Evolutionary conservation across 2,113 vertebrate genomes (phyloP), one percentile per base, ranked within the genome.

Genomic region (Pandion haliaetus): DNA sequence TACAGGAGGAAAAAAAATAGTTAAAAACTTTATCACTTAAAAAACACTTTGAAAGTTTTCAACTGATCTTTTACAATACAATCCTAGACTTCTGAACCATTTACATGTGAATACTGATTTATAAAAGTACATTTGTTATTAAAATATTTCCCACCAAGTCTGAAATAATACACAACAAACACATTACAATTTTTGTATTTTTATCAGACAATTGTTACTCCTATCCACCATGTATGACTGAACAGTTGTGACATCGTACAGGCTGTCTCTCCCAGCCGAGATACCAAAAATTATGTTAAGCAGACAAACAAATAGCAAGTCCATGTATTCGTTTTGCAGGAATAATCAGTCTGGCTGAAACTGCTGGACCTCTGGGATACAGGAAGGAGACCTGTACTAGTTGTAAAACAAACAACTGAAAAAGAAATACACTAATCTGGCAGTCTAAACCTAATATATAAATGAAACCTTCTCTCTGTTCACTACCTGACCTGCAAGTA

Each of bases 301-400:
- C 4, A 82, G 5, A 74, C 3, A 44, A 90, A 62, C 10, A 81
- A 73, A 54, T 5, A 77, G 49, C 3, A 78, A 44, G 19, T 19
- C 12, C 1, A 3, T 28, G 0, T 18, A 6, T 62, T 26, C 49
- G 66, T 34, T 47, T 47, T 31, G 1, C 7, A 74, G n/a, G 29
- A 77, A 78, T 52, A 74, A 25, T 59, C 45, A 38, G 7, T 40
- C 38, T 90, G 29, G 14, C 12, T 91, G 55, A 82, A 87, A 72
- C 47, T 90, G 58, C n/a, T 79, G 62, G 38, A 67, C 42, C n/a
- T 84, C 61, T 74, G n/a, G 32, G 47, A 59, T 72, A 17, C 32
- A 61, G 12, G 17, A 79, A 82, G 40, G 44, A 82, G 45, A 45
- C 17, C 29, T 13, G 20, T 24, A 42, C 20, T 47, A 49, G 11